Base-by-base conservation (phyloP, 2,888 invertebrate species). In the Andrena minutula region DNA sequence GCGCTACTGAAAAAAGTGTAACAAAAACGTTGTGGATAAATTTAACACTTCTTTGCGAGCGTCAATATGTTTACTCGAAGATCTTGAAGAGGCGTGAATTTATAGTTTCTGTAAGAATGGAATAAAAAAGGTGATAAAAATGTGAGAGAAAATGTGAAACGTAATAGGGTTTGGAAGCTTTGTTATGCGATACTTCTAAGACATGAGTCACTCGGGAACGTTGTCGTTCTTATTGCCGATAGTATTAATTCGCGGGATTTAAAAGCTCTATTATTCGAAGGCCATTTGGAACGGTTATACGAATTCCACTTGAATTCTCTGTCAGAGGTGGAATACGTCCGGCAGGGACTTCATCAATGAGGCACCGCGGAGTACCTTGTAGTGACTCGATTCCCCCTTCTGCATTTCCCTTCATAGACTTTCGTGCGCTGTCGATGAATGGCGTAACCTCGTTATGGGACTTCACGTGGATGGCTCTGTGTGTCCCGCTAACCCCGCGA, bases 401-500 rank as follows among this genome's bases (percentile, higher is more conserved):
- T 77, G 83, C 74, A 74, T 73, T 84, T 81, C 84, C 84, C 84
- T 85, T 85, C 84, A 84, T 84, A 85, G 77, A 83, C 77, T 84
- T 83, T 83, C 84, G 84, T 84, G 81, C 83, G 81, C 81, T 68
- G 75, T 71, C 75, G 79, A 84, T 84, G 84, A 84, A 84, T 84
- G 84, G 84, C 84, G 83, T 75, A 83, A 84, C 83, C 83, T 83
- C 84, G 84, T 83, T 84, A 85, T 84, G 84, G 84, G 84, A 84
- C 85, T 85, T 85, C 84, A 82, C 79, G 85, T 82, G 82, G 83
- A 83, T 78, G 51, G 63, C 51, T 71, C 74, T 49, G 71, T 64
- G 53, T 68, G 56, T 51, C 64, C 26, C 49, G 60, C 41, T 30
- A 16, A 56, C 63, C 63, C 32, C 53, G 16, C 63, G 30, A 49